Base-by-base conservation (phyloP, 2,888 invertebrate species). In the Synergus itoensis region DNA sequence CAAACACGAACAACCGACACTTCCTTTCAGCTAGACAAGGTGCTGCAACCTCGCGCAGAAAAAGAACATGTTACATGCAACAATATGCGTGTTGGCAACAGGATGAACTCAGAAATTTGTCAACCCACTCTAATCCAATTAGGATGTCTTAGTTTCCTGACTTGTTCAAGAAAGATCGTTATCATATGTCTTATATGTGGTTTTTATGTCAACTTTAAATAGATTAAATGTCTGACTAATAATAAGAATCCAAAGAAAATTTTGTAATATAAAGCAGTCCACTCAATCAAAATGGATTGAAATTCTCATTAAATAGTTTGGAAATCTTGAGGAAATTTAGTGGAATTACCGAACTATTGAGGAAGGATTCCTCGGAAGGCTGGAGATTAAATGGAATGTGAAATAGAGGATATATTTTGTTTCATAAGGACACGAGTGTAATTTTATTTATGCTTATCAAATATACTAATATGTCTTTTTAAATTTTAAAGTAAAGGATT, bases 1-100 rank as follows among this genome's bases (percentile, higher is more conserved):
- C 90, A 89, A 78, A 41, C 76, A 77, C 82, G 69, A 78, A 43
- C 11, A n/a, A 48, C 48, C 48, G 62, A 76, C 36, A 77, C 77
- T 64, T 62, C 14, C 9, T 11, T 62, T 28, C 14, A 28, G 14
- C 60, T 28, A 28, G 5, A 28, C 21, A 62, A 28, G 21, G 3
- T 62, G 11, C 5, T 62, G 12, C 28, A 62, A 45, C 45, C 45
- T 45, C 45, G 45, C 45, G 12, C 11, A 14, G 45, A 45, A 45
- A 45, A 45, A 45, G 45, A 14, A 45, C 45, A 14, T 45, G 14
- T 45, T 45, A 45, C 45, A 14, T 45, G 45, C 45, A 45, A 45
- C 45, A 11, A 45, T 12, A 12, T 45, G 45, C 45, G 45, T 45
- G 14, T 45, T 45, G 14, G 14, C 45, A 45, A 45, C 45, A 14